These are phyloP conservation scores for Heterotilapia buettikoferi DNA, from an alignment of 2,113 vertebrate species.

Conservation along the genomic window DNA sequence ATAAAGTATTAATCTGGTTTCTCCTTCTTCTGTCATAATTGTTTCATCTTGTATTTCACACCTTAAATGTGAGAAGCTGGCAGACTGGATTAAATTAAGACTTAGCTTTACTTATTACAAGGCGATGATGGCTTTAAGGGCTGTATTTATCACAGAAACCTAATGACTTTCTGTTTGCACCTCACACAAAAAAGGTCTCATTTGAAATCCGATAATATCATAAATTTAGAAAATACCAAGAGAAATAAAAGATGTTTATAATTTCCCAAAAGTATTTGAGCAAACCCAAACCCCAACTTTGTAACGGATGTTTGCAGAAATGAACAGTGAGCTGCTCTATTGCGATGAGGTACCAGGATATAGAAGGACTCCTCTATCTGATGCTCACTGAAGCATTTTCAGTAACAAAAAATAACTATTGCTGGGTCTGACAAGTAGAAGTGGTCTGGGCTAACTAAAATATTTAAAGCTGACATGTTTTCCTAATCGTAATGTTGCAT, in stretches of 20 bases:
- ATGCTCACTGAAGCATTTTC: background rate
- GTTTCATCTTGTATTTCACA: background rate
- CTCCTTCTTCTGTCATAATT: background rate
- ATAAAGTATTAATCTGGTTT: background rate
- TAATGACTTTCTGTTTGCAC: background rate
- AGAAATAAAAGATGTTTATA: background rate
- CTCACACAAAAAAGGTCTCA: background rate
- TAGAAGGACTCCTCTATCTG: background rate
- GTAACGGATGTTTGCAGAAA: background rate
- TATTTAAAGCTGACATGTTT: constrained; percentile 27
- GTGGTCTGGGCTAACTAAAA: background rate
- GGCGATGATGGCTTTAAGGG: background rate
- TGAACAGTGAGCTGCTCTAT: background rate
- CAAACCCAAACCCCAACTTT: background rate
- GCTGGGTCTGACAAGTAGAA: background rate
- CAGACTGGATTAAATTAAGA: background rate
- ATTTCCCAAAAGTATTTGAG: background rate
- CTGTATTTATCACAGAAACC: background rate
- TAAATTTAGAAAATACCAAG: background rate
- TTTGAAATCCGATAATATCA: background rate
- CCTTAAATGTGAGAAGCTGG: background rate
- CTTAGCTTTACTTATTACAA: background rate
- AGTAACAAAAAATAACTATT: background rate
- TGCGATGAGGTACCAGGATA: background rate
- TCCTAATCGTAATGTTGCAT: background rate